A percentile compares a stretch with the other conserved stretches of the same genome.
Evolutionary conservation across 1,140 invertebrate species (phyloP).

Genomic region (Drosophila athabasca): DNA sequence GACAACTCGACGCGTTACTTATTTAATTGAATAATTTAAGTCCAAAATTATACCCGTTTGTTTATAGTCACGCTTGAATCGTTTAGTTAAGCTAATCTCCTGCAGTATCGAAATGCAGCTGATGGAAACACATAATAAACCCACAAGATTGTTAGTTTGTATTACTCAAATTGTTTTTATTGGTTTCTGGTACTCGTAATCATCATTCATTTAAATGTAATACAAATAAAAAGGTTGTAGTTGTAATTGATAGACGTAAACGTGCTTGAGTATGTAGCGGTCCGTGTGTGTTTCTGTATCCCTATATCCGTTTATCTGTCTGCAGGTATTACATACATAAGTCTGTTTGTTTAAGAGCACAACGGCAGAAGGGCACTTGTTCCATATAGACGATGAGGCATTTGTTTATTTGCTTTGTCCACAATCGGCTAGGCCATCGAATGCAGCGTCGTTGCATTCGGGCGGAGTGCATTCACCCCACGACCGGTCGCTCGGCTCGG

Average conservation of each 20-base stretch:
- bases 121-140: conserved; percentile 49
- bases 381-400: conserved; percentile 22
- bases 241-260: conserved; percentile 57
- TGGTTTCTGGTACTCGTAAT: conserved; percentile 35
- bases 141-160: conserved; percentile 72
- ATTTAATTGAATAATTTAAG: conserved; percentile 68
- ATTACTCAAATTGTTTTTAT: conserved; percentile 61
- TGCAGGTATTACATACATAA: conserved; percentile 32
- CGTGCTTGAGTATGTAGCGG: conserved; percentile 53
- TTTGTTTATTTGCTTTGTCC: conserved; percentile 36
- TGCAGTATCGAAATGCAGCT: conserved; percentile 38
- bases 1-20: conserved; percentile 55
- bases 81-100: conserved; percentile 62
- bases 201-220: conserved; percentile 50
- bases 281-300: conserved; percentile 50
- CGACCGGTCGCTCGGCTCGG: conserved; percentile 7
- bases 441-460: conserved; percentile 1
- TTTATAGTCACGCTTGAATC: conserved; percentile 52
- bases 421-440: conserved; percentile 22
- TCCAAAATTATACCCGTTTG: conserved; percentile 47
- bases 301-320: conserved; percentile 23
- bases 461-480: conserved; percentile 43
- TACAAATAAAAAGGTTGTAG: conserved; percentile 50
- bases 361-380: conserved; percentile 12
- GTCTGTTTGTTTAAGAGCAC: conserved; percentile 32